Evolutionary conservation across 92 coral and sea anemone genomes (phyloP).

Genomic region (Hydrozoanthus gracilis): DNA sequence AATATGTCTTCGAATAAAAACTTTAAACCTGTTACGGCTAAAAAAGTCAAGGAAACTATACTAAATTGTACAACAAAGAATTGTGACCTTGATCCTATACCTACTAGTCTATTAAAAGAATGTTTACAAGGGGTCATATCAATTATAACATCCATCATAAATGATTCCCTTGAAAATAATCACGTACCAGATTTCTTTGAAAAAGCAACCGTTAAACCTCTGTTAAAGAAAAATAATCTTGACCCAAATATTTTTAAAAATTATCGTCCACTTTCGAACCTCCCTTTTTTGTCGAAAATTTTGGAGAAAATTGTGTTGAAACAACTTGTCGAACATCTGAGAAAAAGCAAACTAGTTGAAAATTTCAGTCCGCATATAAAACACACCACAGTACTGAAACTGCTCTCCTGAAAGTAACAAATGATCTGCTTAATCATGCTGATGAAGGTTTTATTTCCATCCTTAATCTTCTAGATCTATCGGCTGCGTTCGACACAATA

Average conservation of each 20-base stretch:
- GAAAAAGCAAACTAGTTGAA: constrained; percentile 46
- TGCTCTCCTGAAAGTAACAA: no score
- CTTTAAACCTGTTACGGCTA: constrained; percentile 21
- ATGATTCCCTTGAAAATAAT: neutral
- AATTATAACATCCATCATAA: neutral
- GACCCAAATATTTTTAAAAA: constrained; percentile 11
- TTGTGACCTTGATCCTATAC: constrained; percentile 11
- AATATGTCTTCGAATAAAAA: no score
- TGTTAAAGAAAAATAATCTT: neutral
- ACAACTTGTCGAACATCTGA: constrained; percentile 39
- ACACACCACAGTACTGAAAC: constrained; percentile 52
- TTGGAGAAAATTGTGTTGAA: constrained; percentile 44
- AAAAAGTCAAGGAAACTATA: constrained; percentile 8
- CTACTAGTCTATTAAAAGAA: constrained; percentile 8
- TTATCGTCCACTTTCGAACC: no score
- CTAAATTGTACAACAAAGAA: constrained; percentile 13
- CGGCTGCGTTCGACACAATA: no score
- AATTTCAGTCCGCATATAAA: constrained; percentile 45
- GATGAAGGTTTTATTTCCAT: constrained; percentile 16
- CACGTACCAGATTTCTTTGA: neutral
- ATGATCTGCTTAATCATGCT: constrained; percentile 15
- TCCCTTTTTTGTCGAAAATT: constrained; percentile 40
- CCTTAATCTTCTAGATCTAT: constrained; percentile 13
- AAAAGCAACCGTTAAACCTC: no score
- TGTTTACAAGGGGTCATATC: constrained; percentile 25